Evolutionary conservation across 2,888 invertebrate species (phyloP).

Genomic region (Sericinus montela): DNA sequence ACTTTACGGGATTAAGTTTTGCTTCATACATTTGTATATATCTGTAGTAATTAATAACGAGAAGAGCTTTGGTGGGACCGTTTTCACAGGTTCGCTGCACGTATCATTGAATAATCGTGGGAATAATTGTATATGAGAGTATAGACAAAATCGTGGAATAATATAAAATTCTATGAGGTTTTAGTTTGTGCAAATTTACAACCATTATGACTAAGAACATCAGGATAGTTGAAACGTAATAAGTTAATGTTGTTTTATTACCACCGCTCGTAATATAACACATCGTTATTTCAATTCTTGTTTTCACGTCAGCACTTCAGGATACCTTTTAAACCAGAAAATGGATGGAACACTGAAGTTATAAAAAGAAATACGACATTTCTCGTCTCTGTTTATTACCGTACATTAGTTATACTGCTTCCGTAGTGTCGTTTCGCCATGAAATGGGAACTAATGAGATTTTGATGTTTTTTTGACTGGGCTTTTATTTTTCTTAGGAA

Average conservation of each 20-base stretch:
- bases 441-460: constrained; percentile 79
- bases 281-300: constrained; percentile 22
- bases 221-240: neutral
- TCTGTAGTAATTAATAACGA: too few species aligned
- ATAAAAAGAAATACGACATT: constrained; percentile 78
- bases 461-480: constrained; percentile 80
- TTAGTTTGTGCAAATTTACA: too few species aligned
- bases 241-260: neutral
- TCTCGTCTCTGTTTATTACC: constrained; percentile 74
- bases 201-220: too few species aligned
- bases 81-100: too few species aligned
- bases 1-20: too few species aligned
- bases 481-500: constrained; percentile 70
- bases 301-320: constrained; percentile 44
- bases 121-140: too few species aligned
- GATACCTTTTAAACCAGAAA: constrained; percentile 71
- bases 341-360: constrained; percentile 68
- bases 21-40: too few species aligned
- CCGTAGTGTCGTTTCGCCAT: constrained; percentile 77
- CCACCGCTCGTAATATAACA: constrained; percentile 5
- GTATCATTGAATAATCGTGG: too few species aligned
- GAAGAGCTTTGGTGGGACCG: too few species aligned
- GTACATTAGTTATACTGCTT: constrained; percentile 79
- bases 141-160: too few species aligned
- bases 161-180: too few species aligned